These are phyloP conservation scores for Cnemophilus loriae DNA, from an alignment of 2,113 vertebrate genomes.

Conservation along the genomic window DNA sequence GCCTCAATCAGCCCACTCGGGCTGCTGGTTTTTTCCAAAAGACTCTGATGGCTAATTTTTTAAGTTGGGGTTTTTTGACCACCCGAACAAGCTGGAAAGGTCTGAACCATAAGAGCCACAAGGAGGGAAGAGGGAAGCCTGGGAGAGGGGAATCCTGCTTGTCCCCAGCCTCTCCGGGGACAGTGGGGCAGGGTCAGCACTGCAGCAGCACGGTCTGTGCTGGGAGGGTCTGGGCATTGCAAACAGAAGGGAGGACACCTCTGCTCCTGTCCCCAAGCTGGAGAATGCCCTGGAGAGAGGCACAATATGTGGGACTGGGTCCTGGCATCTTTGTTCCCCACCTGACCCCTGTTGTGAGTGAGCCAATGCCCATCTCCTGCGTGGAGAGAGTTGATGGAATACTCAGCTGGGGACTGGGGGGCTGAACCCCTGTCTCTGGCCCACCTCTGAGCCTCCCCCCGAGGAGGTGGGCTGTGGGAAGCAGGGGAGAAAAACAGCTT, in stretches of 20 bases:
- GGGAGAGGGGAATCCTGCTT: background rate
- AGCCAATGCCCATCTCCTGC: background rate
- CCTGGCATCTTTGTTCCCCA: background rate
- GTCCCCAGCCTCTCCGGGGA: background rate
- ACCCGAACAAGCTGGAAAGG: background rate
- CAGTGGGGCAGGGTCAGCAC: background rate
- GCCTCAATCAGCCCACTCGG: background rate
- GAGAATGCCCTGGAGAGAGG: background rate
- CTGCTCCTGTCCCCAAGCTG: background rate
- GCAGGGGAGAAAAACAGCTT: background rate
- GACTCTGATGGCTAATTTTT: background rate
- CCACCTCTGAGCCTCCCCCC: background rate
- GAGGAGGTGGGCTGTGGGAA: background rate
- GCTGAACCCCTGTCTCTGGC: background rate
- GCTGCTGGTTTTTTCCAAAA: background rate
- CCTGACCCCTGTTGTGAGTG: background rate
- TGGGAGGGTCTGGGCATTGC: background rate
- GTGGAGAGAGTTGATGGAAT: background rate
- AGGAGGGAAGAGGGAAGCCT: background rate
- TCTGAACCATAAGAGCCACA: background rate
- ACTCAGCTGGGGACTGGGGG: fast-evolving
- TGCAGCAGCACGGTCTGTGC: background rate
- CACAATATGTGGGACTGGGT: background rate
- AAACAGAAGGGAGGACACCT: background rate
- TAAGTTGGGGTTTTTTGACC: background rate